A percentile compares a stretch with the other conserved stretches of the same genome.
Evolutionary conservation across 2,797 vertebrate genomes (phyloP).

Genomic region (Trichosurus vulpecula): DNA sequence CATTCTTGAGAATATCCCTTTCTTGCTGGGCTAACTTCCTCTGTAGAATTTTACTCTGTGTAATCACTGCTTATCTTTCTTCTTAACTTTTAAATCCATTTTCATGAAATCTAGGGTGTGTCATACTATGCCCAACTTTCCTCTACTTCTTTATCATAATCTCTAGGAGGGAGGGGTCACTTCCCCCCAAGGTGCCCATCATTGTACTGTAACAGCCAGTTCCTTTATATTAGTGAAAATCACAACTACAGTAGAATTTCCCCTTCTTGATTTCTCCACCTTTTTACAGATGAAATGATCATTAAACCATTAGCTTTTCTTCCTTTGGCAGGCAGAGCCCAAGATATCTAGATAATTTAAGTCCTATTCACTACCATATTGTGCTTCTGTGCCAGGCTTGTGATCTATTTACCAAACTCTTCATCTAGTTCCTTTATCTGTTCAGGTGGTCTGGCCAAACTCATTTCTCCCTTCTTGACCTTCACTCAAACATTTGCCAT

Average conservation of each 20-base stretch:
- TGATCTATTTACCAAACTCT: background rate
- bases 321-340: background rate
- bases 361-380: background rate
- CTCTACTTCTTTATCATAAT: background rate
- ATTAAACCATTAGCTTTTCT: background rate
- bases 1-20: background rate
- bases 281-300: background rate
- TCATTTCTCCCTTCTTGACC: background rate
- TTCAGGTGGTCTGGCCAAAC: background rate
- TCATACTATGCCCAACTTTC: background rate
- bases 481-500: background rate
- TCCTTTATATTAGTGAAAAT: background rate
- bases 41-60: background rate
- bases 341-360: background rate
- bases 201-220: background rate
- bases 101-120: background rate
- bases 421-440: background rate
- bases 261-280: background rate
- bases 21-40: background rate
- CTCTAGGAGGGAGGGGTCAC: background rate
- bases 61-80: background rate
- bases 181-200: background rate
- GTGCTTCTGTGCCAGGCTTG: background rate
- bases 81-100: background rate
- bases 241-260: background rate